These are phyloP conservation scores for Trichogramma dendrolimi DNA, from an alignment of 2,888 invertebrate species.

Conservation along the genomic window DNA sequence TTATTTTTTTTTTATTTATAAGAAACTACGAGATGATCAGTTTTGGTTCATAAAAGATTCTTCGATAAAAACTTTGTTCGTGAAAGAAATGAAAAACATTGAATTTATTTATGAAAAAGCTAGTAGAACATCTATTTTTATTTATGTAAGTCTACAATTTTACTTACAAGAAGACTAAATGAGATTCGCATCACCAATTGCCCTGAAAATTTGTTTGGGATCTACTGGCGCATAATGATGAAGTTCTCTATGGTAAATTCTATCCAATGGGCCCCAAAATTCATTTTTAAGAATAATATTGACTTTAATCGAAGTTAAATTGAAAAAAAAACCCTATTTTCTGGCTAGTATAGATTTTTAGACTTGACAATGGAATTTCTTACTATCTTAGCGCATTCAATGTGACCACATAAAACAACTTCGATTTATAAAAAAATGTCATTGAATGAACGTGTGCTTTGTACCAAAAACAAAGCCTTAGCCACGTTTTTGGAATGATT, in stretches of 20 bases:
- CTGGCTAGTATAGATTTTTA: no score
- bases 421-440: no score
- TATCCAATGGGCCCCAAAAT: background rate
- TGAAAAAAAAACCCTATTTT: no score
- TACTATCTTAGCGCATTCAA: no score
- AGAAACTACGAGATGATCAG: slow-evolving; percentile 5
- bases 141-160: background rate
- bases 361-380: no score
- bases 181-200: background rate
- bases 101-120: background rate
- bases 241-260: background rate
- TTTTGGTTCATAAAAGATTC: background rate
- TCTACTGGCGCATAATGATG: background rate
- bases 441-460: no score
- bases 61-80: background rate
- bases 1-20: no score
- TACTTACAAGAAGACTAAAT: background rate
- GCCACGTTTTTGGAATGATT: no score
- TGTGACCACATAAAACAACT: no score
- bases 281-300: no score
- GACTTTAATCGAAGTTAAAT: no score
- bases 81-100: background rate
- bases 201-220: background rate
- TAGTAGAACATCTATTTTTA: background rate
- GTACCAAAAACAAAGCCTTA: no score